Percentiles rank a stretch among this genome's conserved stretches.
These are phyloP conservation scores for Prolemur simus DNA, from an alignment of 2,113 vertebrate species.

Conservation along the genomic window DNA sequence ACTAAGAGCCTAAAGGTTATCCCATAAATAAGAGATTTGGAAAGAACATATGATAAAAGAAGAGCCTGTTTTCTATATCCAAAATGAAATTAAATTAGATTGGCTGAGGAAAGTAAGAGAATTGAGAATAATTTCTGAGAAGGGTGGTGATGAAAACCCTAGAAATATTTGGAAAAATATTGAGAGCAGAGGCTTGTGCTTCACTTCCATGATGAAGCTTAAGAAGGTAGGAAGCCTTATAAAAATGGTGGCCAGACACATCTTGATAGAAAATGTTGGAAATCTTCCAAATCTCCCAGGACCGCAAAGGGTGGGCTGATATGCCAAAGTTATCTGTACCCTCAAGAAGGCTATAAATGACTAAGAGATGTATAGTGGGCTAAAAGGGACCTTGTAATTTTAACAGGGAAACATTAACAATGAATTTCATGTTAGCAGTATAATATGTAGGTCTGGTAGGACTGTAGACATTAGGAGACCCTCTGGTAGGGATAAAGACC, in stretches of 20 bases:
- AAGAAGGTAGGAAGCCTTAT: neutral
- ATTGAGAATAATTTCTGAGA: neutral
- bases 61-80: neutral
- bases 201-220: neutral
- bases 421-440: neutral
- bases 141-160: neutral
- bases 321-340: neutral
- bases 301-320: neutral
- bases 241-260: neutral
- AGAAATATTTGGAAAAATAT: neutral
- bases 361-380: neutral
- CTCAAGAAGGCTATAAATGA: neutral
- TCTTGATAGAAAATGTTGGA: neutral
- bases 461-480: neutral
- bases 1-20: neutral
- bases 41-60: slow-evolving; percentile 10
- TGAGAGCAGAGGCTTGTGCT: neutral
- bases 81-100: slow-evolving; percentile 46
- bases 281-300: neutral
- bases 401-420: neutral
- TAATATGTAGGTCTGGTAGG: neutral
- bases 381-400: neutral
- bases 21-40: neutral
- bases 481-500: neutral
- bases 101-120: neutral